These are phyloP conservation scores for Diadegma fenestrale DNA, from an alignment of 2,888 invertebrate species.

Conservation along the genomic window DNA sequence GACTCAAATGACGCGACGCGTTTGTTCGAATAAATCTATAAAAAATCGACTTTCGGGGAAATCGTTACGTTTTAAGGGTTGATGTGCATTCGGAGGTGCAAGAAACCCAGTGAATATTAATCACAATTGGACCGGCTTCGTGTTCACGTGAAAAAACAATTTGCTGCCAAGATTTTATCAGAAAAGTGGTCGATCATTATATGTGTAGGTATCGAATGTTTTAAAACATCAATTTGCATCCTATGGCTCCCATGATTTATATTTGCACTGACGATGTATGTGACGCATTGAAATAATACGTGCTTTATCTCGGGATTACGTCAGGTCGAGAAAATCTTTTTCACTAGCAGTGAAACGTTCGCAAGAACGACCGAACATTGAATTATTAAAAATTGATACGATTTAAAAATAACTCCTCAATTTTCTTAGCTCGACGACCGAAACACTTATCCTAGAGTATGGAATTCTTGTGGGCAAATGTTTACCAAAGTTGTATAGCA, in stretches of 20 bases:
- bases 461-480: not conserved
- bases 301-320: slow-evolving; percentile 8
- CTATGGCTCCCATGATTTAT: slow-evolving; percentile 11
- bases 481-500: not conserved
- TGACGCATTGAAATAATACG: slow-evolving; percentile 27
- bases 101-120: not conserved
- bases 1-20: slow-evolving; percentile 1
- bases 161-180: not conserved
- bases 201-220: not conserved
- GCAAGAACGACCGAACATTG: not conserved
- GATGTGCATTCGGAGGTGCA: too few species aligned
- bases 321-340: not conserved
- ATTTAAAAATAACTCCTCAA: not conserved
- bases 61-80: not conserved
- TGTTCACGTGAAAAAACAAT: not conserved
- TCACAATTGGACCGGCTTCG: too few species aligned
- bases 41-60: not conserved
- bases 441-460: not conserved
- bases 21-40: slow-evolving; percentile 6
- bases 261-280: not conserved
- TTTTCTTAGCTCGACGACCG: not conserved
- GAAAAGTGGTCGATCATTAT: not conserved
- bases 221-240: slow-evolving; percentile 9
- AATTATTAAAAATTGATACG: slow-evolving; percentile 1
- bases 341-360: not conserved